Base-by-base conservation (phyloP, 2,888 invertebrate species). In the Epinotia demarniana region DNA sequence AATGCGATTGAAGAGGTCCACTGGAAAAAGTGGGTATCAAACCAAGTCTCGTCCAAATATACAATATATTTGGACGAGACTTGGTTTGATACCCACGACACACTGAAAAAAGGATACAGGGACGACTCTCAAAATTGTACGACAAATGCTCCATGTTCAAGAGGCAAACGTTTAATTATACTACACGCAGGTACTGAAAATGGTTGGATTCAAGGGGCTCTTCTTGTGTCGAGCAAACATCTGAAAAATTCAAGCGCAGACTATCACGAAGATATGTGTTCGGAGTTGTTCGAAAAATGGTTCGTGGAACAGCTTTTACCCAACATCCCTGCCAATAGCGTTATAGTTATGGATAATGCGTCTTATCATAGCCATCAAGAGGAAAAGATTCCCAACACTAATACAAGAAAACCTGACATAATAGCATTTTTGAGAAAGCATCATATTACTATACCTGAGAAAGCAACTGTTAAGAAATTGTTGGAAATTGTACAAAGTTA, bases 221-320 rank as follows among this genome's bases (percentile, higher is more conserved):
- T 23, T 23, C 23, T 23, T 1, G 2, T 23, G 1, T 23, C 23
- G 27, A 53, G 19, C 43, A 63, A 46, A 23, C 46, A 49, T 49
- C 6, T 49, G 49, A 64, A 64, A 63, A 64, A 64, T 6, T 64
- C 64, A 13, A 64, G 49, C 49, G 46, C 64, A 12, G 63, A 63
- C 16, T 23, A 64, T 23, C 23, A 46, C 46, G 64, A 64, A 64
- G 53, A 49, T 13, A 49, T 64, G 49, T 46, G 46, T 64, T 64
- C 49, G 23, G 64, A 46, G 49, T 64, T 64, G 23, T 64, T 64
- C 27, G 64, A 64, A 64, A 64, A 46, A 64, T 64, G 64, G 64
- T 64, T 64, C 46, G 46, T 64, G 64, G 49, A 49, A 13, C 64
- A 64, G 64, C 64, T 64, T 64, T 64, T 64, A 49, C 63, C 63